Evolutionary conservation across 2,797 vertebrate species (phyloP).

Genomic region (Propithecus perrieri): DNA sequence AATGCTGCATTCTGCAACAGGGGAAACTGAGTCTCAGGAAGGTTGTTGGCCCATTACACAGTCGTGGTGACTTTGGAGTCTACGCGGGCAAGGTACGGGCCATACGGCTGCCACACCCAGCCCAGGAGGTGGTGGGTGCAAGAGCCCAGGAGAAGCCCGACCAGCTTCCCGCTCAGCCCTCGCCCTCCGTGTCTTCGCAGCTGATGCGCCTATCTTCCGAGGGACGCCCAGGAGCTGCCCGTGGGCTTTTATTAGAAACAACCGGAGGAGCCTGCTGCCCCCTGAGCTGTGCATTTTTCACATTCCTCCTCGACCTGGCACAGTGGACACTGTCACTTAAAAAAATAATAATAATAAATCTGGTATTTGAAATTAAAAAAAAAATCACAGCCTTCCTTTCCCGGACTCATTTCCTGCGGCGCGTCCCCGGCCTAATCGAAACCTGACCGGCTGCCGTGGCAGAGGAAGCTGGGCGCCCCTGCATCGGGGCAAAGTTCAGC

Average conservation of each 20-base stretch:
- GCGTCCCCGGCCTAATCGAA: slow-evolving; percentile 84
- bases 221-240: slow-evolving; percentile 60
- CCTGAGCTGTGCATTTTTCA: slow-evolving; percentile 77
- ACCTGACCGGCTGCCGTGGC: slow-evolving; percentile 79
- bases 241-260: slow-evolving; percentile 76
- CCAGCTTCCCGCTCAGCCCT: neutral
- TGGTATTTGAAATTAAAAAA: slow-evolving; percentile 82
- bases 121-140: neutral
- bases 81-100: neutral
- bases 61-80: neutral
- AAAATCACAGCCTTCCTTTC: slow-evolving; percentile 83
- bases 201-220: neutral
- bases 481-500: slow-evolving; percentile 82
- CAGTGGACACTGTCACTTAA: slow-evolving; percentile 78
- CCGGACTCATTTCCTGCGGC: slow-evolving; percentile 81
- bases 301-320: slow-evolving; percentile 83
- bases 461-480: slow-evolving; percentile 83
- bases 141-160: too few relatives aligned
- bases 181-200: accelerated
- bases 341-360: slow-evolving; percentile 74
- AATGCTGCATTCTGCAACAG: neutral
- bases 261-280: slow-evolving; percentile 74
- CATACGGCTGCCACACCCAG: accelerated
- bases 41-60: too few relatives aligned
- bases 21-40: neutral